Conservation (phyloP, 2,113 vertebrate genomes). For the Nibea coibor region DNA sequence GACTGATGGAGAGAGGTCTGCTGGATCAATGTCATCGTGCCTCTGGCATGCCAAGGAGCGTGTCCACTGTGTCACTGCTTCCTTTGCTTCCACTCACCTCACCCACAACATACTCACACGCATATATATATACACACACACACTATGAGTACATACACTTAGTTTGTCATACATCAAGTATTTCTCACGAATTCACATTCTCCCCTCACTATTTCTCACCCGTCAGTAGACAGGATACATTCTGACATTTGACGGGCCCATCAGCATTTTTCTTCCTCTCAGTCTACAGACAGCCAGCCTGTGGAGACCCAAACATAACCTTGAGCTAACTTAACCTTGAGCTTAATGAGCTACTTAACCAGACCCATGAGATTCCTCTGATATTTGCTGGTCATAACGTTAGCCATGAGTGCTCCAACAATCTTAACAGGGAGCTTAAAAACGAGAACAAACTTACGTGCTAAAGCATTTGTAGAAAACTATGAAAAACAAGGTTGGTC, state of each 20-base stretch:
- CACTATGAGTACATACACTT: not conserved
- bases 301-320: conserved; percentile 69
- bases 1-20: conserved; percentile 79
- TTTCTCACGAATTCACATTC: conserved; percentile 35
- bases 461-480: conserved; percentile 15
- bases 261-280: conserved; percentile 52
- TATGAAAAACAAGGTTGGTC: conserved; percentile 42
- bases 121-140: not conserved
- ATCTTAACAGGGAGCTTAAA: conserved; percentile 9
- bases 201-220: conserved; percentile 27
- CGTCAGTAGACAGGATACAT: conserved; percentile 40
- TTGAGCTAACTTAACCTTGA: conserved; percentile 73
- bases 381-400: conserved; percentile 55
- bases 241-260: conserved; percentile 60
- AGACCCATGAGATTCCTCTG: conserved; percentile 54
- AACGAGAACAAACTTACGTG: conserved; percentile 13
- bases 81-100: conserved; percentile 24
- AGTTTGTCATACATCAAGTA: conserved; percentile 23
- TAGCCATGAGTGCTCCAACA: conserved; percentile 20
- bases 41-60: conserved; percentile 77
- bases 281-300: conserved; percentile 44
- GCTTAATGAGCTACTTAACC: conserved; percentile 71
- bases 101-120: conserved; percentile 32
- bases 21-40: conserved; percentile 82
- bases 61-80: conserved; percentile 64